phyloP scores from a whole-genome alignment of 2,113 vertebrate species.

The Oxyruncus cristatus region DNA sequence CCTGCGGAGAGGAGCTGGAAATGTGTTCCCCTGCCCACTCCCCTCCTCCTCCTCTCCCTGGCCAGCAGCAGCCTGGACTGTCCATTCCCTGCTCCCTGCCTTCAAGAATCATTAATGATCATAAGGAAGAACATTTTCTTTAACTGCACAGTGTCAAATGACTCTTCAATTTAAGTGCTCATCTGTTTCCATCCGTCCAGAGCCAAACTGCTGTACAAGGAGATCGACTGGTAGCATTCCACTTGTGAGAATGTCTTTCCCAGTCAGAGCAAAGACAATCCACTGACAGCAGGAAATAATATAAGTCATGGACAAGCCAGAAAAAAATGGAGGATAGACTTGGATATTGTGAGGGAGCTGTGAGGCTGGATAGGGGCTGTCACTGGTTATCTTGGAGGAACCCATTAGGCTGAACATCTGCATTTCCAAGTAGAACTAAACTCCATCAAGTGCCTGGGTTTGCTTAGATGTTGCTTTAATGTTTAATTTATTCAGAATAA shows the following conservation, averaged over 20 bases:
- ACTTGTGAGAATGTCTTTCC: not conserved
- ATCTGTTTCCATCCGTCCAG: not conserved
- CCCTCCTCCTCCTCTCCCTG: not conserved
- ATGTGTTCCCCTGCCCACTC: rapidly evolving
- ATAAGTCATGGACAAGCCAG: not conserved
- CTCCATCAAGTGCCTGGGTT: not conserved
- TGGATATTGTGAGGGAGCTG: not conserved
- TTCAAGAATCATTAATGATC: conserved; percentile 14
- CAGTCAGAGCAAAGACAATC: not conserved
- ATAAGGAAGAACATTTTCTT: conserved; percentile 27
- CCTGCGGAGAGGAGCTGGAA: rapidly evolving
- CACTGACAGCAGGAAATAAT: not conserved
- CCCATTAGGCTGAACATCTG: not conserved
- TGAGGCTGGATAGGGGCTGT: not conserved
- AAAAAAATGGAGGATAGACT: not conserved
- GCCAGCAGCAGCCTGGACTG: not conserved
- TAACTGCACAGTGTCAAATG: not conserved
- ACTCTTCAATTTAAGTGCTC: not conserved
- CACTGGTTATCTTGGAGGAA: not conserved
- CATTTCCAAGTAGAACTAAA: not conserved
- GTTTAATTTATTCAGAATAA: conserved; percentile 39
- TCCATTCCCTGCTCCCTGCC: not conserved
- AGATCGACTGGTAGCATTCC: not conserved
- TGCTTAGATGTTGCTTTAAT: not conserved
- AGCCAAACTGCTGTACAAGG: rapidly evolving